phyloP scores from a whole-genome alignment of 2,888 invertebrate species.

The Cerastis rubricosa region DNA sequence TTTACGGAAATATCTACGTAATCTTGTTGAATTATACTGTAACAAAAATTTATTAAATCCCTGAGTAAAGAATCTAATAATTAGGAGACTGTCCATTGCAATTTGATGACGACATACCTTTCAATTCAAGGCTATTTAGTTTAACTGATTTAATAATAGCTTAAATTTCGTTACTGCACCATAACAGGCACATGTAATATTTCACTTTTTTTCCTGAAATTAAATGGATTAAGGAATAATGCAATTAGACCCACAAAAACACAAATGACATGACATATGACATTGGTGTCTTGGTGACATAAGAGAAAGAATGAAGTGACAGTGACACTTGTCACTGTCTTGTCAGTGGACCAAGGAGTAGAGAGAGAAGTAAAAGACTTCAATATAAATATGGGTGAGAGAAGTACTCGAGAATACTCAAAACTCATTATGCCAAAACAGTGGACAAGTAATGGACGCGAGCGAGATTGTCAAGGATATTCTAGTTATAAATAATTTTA shows the following conservation, averaged over 20 bases:
- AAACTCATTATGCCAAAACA: no score
- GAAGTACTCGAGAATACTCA: no score
- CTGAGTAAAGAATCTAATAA: conserved; percentile 22
- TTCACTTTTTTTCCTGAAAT: conserved; percentile 14
- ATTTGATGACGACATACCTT: conserved; percentile 44
- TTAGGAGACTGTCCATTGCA: background rate
- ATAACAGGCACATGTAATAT: conserved; percentile 3
- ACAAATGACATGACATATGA: conserved; percentile 13
- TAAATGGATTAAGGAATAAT: background rate
- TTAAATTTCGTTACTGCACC: conserved; percentile 16
- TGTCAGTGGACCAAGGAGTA: no score
- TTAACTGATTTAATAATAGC: background rate
- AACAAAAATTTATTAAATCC: conserved; percentile 29
- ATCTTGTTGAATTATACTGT: conserved; percentile 27
- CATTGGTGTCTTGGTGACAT: conserved; percentile 4
- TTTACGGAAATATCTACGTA: conserved; percentile 2
- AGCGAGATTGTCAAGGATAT: background rate
- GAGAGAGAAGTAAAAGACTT: no score
- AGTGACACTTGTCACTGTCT: no score
- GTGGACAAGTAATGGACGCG: background rate
- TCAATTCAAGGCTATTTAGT: conserved; percentile 3
- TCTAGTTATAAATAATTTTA: no score
- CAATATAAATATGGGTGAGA: no score
- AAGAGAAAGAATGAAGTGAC: no score
- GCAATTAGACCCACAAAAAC: conserved; percentile 18